Evolutionary conservation across 2,888 invertebrate species (phyloP).

Genomic region (Amphipoea oculea): DNA sequence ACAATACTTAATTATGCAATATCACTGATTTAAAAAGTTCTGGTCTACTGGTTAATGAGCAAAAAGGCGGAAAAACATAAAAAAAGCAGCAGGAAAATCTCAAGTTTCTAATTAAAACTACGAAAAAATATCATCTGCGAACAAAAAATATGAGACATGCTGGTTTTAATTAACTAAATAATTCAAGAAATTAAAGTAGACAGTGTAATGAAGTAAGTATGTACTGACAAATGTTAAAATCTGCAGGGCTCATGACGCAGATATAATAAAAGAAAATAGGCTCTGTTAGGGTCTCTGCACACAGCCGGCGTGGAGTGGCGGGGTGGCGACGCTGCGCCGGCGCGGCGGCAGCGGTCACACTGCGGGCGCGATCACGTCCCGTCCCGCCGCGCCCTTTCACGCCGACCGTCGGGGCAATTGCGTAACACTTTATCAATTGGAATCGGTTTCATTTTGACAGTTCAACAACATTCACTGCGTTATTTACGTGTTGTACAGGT

Average conservation of each 20-base stretch:
- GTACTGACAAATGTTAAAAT: constrained; percentile 1
- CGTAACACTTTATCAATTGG: no score
- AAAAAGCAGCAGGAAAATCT: background rate
- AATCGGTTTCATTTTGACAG: no score
- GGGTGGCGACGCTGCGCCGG: no score
- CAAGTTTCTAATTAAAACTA: background rate
- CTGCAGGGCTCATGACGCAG: background rate
- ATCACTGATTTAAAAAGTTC: background rate
- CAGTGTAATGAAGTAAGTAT: constrained; percentile 1
- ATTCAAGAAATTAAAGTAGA: constrained; percentile 4
- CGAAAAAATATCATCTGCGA: no score
- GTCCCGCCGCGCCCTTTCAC: no score
- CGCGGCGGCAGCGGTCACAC: no score
- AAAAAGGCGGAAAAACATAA: background rate
- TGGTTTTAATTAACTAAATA: constrained; percentile 25
- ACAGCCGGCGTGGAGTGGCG: no score
- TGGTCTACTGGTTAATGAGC: background rate
- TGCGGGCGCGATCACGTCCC: no score
- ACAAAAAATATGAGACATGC: background rate
- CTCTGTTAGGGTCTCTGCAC: background rate
- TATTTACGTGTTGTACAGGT: no score
- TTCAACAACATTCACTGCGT: no score
- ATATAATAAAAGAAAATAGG: constrained; percentile 18
- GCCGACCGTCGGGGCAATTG: no score
- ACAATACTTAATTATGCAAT: background rate